Percentiles rank a stretch among this genome's conserved stretches.
Evolutionary conservation across 1,140 invertebrate species (phyloP).

Genomic region (Cryptotermes secundus): DNA sequence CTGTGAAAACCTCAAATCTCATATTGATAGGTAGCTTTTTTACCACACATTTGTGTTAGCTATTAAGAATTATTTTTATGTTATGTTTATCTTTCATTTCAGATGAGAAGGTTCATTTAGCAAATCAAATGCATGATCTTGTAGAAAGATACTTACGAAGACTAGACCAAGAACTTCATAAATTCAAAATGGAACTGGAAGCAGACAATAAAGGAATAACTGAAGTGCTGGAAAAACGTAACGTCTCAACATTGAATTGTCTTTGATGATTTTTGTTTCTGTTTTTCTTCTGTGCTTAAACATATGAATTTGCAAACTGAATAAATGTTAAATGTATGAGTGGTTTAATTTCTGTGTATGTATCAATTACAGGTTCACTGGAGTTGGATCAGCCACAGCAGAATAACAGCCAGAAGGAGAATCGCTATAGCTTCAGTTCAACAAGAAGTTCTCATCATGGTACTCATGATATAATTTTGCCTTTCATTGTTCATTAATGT

Average conservation of each 20-base stretch:
- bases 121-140: slow-evolving; percentile 92
- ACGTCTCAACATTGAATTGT: slow-evolving; percentile 30
- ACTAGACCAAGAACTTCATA: slow-evolving; percentile 91
- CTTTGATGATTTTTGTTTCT: not conserved
- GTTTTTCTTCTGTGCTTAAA: not conserved
- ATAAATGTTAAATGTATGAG: not conserved
- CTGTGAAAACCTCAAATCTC: no score
- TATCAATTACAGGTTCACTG: slow-evolving; percentile 59
- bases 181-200: slow-evolving; percentile 98
- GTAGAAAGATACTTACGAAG: slow-evolving; percentile 90
- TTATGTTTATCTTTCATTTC: slow-evolving; percentile 35
- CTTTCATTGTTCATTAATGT: no score
- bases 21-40: not conserved
- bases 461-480: not conserved
- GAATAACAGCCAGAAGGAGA: slow-evolving; percentile 62
- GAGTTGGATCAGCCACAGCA: slow-evolving; percentile 68
- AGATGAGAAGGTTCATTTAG: slow-evolving; percentile 80
- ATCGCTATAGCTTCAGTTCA: slow-evolving; percentile 54
- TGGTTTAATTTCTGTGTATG: not conserved
- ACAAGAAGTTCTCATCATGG: slow-evolving; percentile 29
- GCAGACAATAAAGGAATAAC: slow-evolving; percentile 98
- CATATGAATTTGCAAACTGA: not conserved
- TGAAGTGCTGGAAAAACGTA: slow-evolving; percentile 86
- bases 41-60: not conserved
- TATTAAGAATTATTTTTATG: not conserved